Conservation (phyloP, 2,113 vertebrate genomes). For the Phrynosoma blainvillii region DNA sequence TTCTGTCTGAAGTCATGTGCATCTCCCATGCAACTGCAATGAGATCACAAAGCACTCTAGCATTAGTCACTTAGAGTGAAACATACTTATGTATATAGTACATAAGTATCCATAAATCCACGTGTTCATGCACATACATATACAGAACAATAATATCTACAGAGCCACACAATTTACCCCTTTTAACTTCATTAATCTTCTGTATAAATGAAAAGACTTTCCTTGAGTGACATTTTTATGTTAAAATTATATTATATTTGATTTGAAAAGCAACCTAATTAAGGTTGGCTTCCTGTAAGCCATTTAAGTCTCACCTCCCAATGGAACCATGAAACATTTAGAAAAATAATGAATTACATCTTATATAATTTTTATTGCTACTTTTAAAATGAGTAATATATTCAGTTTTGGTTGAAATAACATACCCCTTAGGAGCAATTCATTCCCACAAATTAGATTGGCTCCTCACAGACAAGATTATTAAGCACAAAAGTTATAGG, state of each 20-base stretch:
- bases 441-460: slow-evolving; percentile 74
- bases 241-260: slow-evolving; percentile 74
- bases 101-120: slow-evolving; percentile 16
- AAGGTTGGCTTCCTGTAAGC: slow-evolving; percentile 71
- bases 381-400: slow-evolving; percentile 74
- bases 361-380: slow-evolving; percentile 77
- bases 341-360: slow-evolving; percentile 77
- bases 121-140: not conserved
- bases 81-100: too few relatives aligned
- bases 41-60: too few relatives aligned
- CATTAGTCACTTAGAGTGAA: too few relatives aligned
- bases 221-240: slow-evolving; percentile 71
- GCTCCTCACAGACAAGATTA: slow-evolving; percentile 71
- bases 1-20: not conserved
- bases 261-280: slow-evolving; percentile 76
- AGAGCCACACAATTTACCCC: slow-evolving; percentile 22
- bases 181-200: slow-evolving; percentile 68
- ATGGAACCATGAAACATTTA: slow-evolving; percentile 69
- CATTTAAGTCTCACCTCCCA: slow-evolving; percentile 70
- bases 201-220: slow-evolving; percentile 66
- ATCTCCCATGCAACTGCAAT: not conserved
- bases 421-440: slow-evolving; percentile 72
- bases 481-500: slow-evolving; percentile 73
- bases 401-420: slow-evolving; percentile 73
- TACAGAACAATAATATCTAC: slow-evolving; percentile 24